A percentile compares a stretch with the other conserved stretches of the same genome.
These are phyloP conservation scores for Thaumatotibia leucotreta DNA, from an alignment of 1,140 invertebrate genomes.

Conservation along the genomic window DNA sequence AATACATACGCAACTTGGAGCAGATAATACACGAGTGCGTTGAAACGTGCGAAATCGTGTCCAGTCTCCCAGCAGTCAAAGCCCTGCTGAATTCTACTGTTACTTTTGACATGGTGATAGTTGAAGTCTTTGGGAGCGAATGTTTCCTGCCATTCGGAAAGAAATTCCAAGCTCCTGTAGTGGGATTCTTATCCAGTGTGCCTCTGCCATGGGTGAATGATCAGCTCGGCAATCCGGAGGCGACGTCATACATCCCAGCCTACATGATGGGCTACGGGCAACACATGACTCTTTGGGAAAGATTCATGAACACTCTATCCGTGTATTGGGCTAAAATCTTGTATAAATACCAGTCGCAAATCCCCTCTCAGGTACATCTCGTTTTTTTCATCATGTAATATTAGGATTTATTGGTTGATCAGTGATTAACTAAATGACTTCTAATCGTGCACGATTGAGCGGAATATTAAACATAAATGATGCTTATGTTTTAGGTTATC, in stretches of 20 bases:
- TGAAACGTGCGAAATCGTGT: conserved; percentile 61
- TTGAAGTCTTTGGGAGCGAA: conserved; percentile 83
- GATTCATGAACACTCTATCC: conserved; percentile 76
- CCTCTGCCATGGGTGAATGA: conserved; percentile 80
- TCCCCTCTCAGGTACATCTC: conserved; percentile 66
- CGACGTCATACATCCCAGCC: conserved; percentile 78
- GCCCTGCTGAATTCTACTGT: conserved; percentile 57
- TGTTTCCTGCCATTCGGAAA: conserved; percentile 77
- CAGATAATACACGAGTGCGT: conserved; percentile 68
- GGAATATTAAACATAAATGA: neutral
- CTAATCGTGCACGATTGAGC: neutral
- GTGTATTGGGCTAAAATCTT: conserved; percentile 53
- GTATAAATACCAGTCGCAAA: conserved; percentile 59
- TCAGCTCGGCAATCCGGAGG: conserved; percentile 80
- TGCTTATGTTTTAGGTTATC: conserved; percentile 39
- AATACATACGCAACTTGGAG: conserved; percentile 61
- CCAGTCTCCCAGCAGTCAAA: conserved; percentile 52
- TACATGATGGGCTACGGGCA: conserved; percentile 76
- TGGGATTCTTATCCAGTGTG: conserved; percentile 78
- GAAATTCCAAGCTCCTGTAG: conserved; percentile 77
- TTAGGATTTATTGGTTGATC: too few relatives aligned
- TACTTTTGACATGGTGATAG: conserved; percentile 81
- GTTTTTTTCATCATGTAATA: too few relatives aligned
- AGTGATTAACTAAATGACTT: neutral
- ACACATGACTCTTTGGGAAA: conserved; percentile 78